Conservation (phyloP, 2,888 invertebrate species). For the Tetragonula carbonaria region DNA sequence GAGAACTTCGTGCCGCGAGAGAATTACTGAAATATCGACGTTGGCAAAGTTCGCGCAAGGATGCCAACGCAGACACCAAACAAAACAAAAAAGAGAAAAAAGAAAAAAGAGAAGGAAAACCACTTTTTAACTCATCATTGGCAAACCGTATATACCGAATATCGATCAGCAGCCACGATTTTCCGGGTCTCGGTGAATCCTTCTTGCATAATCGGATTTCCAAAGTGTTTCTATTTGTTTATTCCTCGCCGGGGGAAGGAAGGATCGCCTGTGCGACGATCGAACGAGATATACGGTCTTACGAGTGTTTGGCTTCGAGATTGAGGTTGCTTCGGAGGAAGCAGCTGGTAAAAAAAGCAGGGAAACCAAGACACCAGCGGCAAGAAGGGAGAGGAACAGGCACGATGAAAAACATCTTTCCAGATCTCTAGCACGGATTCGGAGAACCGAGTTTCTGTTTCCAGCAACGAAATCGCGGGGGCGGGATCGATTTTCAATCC, state of each 20-base stretch:
- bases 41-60: neutral
- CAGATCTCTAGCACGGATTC: slow-evolving; percentile 33
- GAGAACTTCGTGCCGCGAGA: no score
- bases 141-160: neutral
- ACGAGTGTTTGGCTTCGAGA: slow-evolving; percentile 68
- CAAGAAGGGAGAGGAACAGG: slow-evolving; percentile 17
- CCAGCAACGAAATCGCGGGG: slow-evolving; percentile 71
- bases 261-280: neutral
- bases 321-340: slow-evolving; percentile 46
- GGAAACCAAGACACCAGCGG: slow-evolving; percentile 9
- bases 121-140: neutral
- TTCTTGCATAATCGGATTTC: slow-evolving; percentile 50
- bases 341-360: slow-evolving; percentile 20
- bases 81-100: neutral
- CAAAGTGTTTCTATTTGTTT: slow-evolving; percentile 61
- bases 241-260: slow-evolving; percentile 27
- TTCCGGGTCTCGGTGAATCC: slow-evolving; percentile 12
- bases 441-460: slow-evolving; percentile 56
- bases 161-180: slow-evolving; percentile 25
- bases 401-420: slow-evolving; percentile 55
- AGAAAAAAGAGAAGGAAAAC: no score
- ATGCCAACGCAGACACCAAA: neutral
- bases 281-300: slow-evolving; percentile 40
- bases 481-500: slow-evolving; percentile 81
- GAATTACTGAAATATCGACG: neutral